Base-by-base conservation (phyloP, 2,888 invertebrate species). In the Nomada ruficornis region DNA sequence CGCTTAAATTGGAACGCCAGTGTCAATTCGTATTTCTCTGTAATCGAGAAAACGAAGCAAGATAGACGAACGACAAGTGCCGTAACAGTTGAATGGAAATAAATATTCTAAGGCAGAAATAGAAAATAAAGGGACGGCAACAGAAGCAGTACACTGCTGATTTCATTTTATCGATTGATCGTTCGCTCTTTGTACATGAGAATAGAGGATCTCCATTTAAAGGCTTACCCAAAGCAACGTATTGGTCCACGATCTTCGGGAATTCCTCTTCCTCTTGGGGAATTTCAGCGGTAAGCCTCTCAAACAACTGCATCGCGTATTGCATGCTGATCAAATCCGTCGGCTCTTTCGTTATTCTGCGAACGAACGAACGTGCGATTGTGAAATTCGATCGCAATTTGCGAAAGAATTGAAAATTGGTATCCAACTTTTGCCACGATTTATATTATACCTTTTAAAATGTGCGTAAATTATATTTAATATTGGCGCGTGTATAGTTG, bases 241-340 rank as follows among this genome's bases (percentile, higher is more conserved):
- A 97, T 92, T 97, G 96, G 72, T 97, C 97, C 68, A 96, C 94
- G 80, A 98, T 96, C 7, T 96, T 95, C 0, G 96, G 96, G 92
- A 98, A 98, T 82, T 96, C 96, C 67, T 94, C 94, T 92, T 98
- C 97, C 76, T 96, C 95, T 0, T 91, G 86, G 0, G 95, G 93
- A 70, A 96, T 94, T 90, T 98, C 98, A 26, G 94, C 93, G 55
- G 96, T 94, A 57, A 98, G 94, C 47, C 95, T 95, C 72, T 97
- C 96, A 91, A 96, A 97, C 7, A 97, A 95, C 36, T 95, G 94
- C 73, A 97, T 95, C 23, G 96, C 95, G 44, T 95, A 94, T 77
- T 97, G 96, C 88, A 98, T 95, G 91, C 97, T 97, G 82, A 96
- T 95, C 74, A 98, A 94, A 84, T 96, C 96, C 81, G 95, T 95